phyloP scores from a whole-genome alignment of 2,888 invertebrate genomes.

The Stramonita haemastoma region DNA sequence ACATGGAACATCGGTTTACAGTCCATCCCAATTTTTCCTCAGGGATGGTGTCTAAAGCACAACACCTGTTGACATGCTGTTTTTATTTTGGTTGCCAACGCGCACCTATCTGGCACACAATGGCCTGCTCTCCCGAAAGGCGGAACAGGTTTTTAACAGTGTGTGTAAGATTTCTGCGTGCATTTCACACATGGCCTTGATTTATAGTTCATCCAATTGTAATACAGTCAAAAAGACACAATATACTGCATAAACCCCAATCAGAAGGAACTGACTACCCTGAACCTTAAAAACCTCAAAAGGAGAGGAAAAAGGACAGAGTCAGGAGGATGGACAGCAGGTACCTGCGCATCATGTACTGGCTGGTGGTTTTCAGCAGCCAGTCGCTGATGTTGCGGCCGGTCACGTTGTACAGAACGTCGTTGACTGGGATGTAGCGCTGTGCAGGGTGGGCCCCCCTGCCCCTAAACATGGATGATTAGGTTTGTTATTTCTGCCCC shows the following conservation, averaged over 20 bases:
- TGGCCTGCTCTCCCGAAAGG: too few relatives aligned
- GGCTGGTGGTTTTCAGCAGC: slow-evolving; percentile 71
- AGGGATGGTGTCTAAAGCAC: too few relatives aligned
- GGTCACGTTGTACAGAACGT: slow-evolving; percentile 79
- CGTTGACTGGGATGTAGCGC: slow-evolving; percentile 75
- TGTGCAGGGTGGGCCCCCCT: slow-evolving; percentile 75
- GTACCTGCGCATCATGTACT: slow-evolving; percentile 75
- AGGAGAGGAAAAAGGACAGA: too few relatives aligned
- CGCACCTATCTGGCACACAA: too few relatives aligned
- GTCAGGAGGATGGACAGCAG: not conserved
- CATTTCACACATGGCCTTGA: too few relatives aligned
- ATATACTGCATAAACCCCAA: not conserved
- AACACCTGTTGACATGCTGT: too few relatives aligned
- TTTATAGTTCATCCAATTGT: too few relatives aligned
- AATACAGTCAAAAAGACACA: not conserved
- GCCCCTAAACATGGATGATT: slow-evolving; percentile 54
- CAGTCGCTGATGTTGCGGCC: slow-evolving; percentile 78
- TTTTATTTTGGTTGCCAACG: too few relatives aligned
- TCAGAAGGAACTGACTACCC: not conserved
- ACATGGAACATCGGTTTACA: too few relatives aligned
- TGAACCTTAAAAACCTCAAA: not conserved
- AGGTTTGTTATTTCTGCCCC: not conserved
- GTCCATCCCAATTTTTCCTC: too few relatives aligned
- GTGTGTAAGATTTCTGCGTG: too few relatives aligned
- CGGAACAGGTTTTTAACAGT: too few relatives aligned